A percentile compares a stretch with the other conserved stretches of the same genome.
These are phyloP conservation scores for Limnephilus marmoratus DNA, from an alignment of 2,888 invertebrate genomes.

Conservation along the genomic window DNA sequence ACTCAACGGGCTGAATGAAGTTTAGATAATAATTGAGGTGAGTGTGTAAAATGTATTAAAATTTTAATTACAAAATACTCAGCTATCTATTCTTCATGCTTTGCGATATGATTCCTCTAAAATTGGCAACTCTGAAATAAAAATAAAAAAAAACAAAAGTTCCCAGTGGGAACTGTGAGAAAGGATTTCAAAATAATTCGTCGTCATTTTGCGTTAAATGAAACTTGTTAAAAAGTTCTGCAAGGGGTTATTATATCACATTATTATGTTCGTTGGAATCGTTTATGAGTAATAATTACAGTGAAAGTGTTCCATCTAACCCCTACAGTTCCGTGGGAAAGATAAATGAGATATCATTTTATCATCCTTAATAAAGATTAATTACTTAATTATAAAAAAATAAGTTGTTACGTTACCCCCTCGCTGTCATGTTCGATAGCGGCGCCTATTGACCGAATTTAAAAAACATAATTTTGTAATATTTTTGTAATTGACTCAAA, in stretches of 20 bases:
- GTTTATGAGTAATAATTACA: neutral
- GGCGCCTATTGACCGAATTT: slow-evolving; percentile 45
- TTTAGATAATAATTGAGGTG: neutral
- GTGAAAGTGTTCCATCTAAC: slow-evolving; percentile 8
- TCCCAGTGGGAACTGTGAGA: neutral
- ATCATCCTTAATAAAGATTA: slow-evolving; percentile 60
- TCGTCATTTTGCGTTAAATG: neutral
- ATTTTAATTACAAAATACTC: too few relatives aligned
- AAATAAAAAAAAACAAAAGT: neutral
- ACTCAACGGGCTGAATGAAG: neutral
- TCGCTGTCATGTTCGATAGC: slow-evolving; percentile 48
- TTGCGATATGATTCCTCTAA: neutral
- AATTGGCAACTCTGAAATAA: neutral
- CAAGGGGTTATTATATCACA: neutral
- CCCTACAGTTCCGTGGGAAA: slow-evolving; percentile 30
- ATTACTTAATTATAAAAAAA: slow-evolving; percentile 60
- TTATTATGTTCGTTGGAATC: neutral
- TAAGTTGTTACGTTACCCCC: slow-evolving; percentile 31
- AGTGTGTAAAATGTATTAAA: neutral
- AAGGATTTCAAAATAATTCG: neutral
- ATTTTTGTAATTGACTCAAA: slow-evolving; percentile 27
- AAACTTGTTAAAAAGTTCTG: neutral
- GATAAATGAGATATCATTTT: slow-evolving; percentile 34
- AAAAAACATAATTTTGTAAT: slow-evolving; percentile 15
- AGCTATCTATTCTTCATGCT: neutral